phyloP scores from a whole-genome alignment of 64 coral and sea anemone species.

The Dendrophyllia cribrosa region DNA sequence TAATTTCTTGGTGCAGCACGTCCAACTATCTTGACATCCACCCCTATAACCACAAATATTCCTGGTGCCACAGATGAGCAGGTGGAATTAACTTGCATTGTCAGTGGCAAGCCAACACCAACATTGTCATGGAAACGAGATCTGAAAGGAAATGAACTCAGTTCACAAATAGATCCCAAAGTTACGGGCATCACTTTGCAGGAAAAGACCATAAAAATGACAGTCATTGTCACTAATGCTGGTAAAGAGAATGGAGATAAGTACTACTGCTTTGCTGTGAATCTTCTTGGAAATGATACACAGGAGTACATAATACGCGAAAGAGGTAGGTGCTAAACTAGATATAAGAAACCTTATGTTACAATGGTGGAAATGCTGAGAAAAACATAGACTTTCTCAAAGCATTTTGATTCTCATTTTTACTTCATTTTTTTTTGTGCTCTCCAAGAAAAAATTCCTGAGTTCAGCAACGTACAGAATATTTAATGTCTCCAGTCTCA shows the following conservation, averaged over 20 bases:
- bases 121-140: conserved; percentile 59
- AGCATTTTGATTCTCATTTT: too few species aligned
- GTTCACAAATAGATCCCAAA: background rate
- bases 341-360: too few species aligned
- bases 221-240: background rate
- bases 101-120: conserved; percentile 42
- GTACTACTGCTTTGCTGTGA: conserved; percentile 79
- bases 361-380: too few species aligned
- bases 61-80: conserved; percentile 45
- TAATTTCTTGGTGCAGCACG: conserved; percentile 36
- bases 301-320: conserved; percentile 75
- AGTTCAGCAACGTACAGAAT: too few species aligned
- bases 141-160: conserved; percentile 8
- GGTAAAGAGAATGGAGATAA: background rate
- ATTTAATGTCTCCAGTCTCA: too few species aligned
- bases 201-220: conserved; percentile 5
- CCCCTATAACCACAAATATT: conserved; percentile 70
- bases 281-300: conserved; percentile 65
- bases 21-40: conserved; percentile 65
- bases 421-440: too few species aligned
- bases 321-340: conserved; percentile 42
- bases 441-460: too few species aligned
- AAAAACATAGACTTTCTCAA: too few species aligned
- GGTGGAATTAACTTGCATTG: conserved; percentile 42
- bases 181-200: conserved; percentile 3